phyloP scores from a whole-genome alignment of 2,888 invertebrate genomes.

The Penaeus monodon region DNA sequence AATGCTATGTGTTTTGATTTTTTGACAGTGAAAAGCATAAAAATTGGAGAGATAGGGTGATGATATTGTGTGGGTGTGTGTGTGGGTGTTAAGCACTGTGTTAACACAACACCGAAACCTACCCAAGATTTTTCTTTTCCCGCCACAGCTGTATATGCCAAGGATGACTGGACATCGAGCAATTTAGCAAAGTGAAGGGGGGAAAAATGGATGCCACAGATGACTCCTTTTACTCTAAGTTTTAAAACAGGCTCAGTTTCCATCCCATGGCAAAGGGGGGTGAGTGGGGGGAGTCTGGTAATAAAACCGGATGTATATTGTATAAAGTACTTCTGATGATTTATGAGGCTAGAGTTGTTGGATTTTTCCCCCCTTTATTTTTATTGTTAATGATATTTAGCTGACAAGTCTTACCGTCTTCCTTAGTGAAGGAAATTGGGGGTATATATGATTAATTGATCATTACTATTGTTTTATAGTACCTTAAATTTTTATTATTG shows the following conservation, averaged over 20 bases:
- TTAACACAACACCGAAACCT: not conserved
- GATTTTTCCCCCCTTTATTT: no score
- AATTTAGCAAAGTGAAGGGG: slow-evolving; percentile 98
- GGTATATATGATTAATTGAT: no score
- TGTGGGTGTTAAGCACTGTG: not conserved
- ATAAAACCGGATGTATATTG: no score
- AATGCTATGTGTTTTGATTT: no score
- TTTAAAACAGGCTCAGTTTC: slow-evolving; percentile 98
- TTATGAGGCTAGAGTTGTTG: no score
- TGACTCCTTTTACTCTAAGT: slow-evolving; percentile 97
- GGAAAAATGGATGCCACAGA: slow-evolving; percentile 97
- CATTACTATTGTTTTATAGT: no score
- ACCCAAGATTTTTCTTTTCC: slow-evolving; percentile 65
- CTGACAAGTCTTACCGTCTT: no score
- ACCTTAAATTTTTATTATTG: no score
- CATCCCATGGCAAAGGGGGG: slow-evolving; percentile 98
- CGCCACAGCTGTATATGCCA: slow-evolving; percentile 99
- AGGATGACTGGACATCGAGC: slow-evolving; percentile 99
- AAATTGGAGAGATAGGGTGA: not conserved
- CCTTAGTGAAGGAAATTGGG: no score
- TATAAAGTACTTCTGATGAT: no score
- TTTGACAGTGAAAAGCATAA: no score
- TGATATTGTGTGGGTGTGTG: not conserved
- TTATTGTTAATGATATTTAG: no score
- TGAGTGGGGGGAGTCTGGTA: slow-evolving; percentile 67